Conservation (phyloP, 2,888 invertebrate genomes). For the Dicycla oo region DNA sequence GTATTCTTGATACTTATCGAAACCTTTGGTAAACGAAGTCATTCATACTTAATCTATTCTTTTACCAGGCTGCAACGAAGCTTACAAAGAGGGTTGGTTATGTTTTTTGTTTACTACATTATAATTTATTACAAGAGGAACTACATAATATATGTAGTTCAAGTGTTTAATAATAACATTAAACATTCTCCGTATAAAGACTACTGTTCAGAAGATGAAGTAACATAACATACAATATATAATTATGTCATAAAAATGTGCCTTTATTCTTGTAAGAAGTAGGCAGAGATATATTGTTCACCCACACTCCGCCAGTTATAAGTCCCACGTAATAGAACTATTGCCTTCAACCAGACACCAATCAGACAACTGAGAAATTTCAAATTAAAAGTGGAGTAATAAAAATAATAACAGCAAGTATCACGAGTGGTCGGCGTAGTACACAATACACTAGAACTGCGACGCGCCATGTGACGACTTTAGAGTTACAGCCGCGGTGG, state of each 20-base stretch:
- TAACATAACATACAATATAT: background rate
- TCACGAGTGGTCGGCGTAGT: slow-evolving; percentile 70
- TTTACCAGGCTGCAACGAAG: background rate
- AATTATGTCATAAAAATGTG: background rate
- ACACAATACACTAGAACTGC: slow-evolving; percentile 84
- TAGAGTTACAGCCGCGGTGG: slow-evolving; percentile 71
- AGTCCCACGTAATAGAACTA: too few relatives aligned
- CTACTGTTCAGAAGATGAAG: too few relatives aligned
- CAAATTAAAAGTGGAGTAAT: slow-evolving; percentile 62
- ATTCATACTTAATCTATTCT: background rate
- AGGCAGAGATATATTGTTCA: background rate
- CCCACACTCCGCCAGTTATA: background rate
- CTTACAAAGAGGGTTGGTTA: background rate
- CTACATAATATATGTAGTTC: background rate
- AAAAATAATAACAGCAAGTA: slow-evolving; percentile 77
- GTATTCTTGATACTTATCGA: slow-evolving; percentile 8
- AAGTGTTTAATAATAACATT: background rate
- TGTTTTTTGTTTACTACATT: background rate
- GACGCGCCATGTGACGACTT: slow-evolving; percentile 88
- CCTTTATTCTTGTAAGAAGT: too few relatives aligned
- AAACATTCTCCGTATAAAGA: background rate
- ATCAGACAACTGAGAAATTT: background rate
- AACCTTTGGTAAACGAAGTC: background rate
- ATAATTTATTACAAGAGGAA: background rate
- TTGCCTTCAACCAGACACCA: background rate